Base-by-base conservation (phyloP, 2,888 invertebrate genomes). In the Kuschelorhynchus macadamiae region DNA sequence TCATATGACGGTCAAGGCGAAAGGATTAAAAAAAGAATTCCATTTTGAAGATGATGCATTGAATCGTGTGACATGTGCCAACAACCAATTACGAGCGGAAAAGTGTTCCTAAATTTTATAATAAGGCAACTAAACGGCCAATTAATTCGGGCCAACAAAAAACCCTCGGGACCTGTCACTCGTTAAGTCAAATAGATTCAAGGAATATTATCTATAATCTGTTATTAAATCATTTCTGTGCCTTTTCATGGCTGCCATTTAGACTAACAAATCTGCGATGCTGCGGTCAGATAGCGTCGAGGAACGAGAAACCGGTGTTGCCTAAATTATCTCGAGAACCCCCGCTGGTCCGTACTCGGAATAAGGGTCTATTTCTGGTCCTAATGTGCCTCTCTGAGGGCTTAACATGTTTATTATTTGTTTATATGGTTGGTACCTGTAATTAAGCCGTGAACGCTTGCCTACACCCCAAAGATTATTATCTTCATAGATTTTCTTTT, bases 221-320 rank as follows among this genome's bases (percentile, higher is more conserved):
- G 56, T 67, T 67, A 67, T 67, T 67, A 67, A 69, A 73, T 74
- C 71, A 72, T 73, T 70, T 72, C 67, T 72, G 47, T 53, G 61
- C 57, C 67, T 70, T 53, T 67, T 60, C 67, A 60, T 67, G 61
- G 70, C 65, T 71, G 73, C 72, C 69, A 68, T 70, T 72, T 74
- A 65, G 55, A 59, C 66, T 72, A 74, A 75, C 73, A 74, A 75
- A 75, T 75, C 72, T 71, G 70, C 72, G 73, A 74, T 75, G 71
- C 70, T 72, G 74, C 71, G 72, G 69, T 55, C 49, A 72, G 74
- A 74, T 74, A 73, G 72, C 68, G 53, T 52, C 55, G 39, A 47
- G 33, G 67, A 65, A 70, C 70, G 69, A 74, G 74, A 73, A 73
- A 72, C 71, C 72, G 72, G 59, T 66, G 62, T 76, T 76, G 74